phyloP scores from a whole-genome alignment of 1,140 invertebrate genomes.

The Geopemphigus sp. region DNA sequence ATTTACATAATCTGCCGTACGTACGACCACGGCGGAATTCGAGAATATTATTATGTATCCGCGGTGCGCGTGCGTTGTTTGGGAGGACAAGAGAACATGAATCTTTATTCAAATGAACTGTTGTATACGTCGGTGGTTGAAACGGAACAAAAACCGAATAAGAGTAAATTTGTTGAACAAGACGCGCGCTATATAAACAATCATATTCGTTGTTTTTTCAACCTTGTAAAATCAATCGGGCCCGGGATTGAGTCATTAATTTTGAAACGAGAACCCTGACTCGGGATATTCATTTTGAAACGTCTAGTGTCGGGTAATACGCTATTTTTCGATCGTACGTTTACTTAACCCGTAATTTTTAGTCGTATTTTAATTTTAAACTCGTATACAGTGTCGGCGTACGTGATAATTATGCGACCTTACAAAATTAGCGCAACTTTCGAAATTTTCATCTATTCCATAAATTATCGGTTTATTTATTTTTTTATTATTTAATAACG shows the following conservation, averaged over 20 bases:
- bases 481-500: neutral
- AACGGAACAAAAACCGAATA: constrained; percentile 6
- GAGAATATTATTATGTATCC: neutral
- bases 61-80: neutral
- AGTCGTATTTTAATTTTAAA: neutral
- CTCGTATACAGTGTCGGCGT: too few species aligned
- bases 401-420: neutral
- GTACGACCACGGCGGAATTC: constrained; percentile 6
- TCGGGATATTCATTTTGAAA: neutral
- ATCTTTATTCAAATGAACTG: constrained; percentile 21
- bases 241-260: neutral
- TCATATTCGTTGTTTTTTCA: neutral
- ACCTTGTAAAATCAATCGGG: neutral
- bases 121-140: constrained; percentile 9
- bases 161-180: constrained; percentile 1
- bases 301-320: neutral
- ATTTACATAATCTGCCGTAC: constrained; percentile 31
- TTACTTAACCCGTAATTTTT: constrained; percentile 6
- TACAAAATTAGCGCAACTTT: neutral
- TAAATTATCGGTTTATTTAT: neutral
- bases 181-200: neutral
- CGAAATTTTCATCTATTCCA: neutral
- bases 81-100: neutral
- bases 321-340: neutral
- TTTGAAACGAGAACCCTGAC: neutral